phyloP scores from a whole-genome alignment of 2,888 invertebrate species.

The Catocala sponsa region DNA sequence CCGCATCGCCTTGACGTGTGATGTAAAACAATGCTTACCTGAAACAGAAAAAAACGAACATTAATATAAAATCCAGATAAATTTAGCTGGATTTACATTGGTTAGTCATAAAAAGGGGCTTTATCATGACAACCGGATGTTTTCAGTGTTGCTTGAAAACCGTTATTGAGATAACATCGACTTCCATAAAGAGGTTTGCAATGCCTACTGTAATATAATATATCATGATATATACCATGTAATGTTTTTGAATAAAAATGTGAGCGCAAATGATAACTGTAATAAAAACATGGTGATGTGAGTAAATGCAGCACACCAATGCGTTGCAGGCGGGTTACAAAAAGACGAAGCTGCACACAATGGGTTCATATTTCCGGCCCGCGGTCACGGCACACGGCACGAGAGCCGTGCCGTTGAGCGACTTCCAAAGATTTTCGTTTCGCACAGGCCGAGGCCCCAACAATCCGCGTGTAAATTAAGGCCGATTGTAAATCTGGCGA shows the following conservation, averaged over 20 bases:
- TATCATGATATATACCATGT: no score
- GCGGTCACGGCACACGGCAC: constrained; percentile 54
- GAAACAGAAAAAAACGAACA: constrained; percentile 57
- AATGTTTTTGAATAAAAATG: not conserved
- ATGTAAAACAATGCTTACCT: constrained; percentile 60
- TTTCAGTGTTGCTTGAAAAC: constrained; percentile 41
- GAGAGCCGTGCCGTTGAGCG: constrained; percentile 54
- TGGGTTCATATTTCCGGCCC: constrained; percentile 78
- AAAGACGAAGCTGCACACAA: constrained; percentile 73
- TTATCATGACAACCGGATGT: constrained; percentile 53
- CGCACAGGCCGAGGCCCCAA: constrained; percentile 58
- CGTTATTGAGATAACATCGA: constrained; percentile 46
- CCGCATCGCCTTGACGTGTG: constrained; percentile 39
- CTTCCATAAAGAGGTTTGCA: constrained; percentile 3
- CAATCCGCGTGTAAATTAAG: constrained; percentile 68
- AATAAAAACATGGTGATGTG: constrained; percentile 30
- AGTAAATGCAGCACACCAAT: constrained; percentile 55
- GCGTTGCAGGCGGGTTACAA: constrained; percentile 60
- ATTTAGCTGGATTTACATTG: constrained; percentile 20
- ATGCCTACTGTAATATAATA: not conserved
- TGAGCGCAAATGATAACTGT: constrained; percentile 41
- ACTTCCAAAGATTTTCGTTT: constrained; percentile 65
- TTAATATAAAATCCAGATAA: constrained; percentile 42
- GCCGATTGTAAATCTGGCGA: constrained; percentile 68
- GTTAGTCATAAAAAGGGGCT: constrained; percentile 42